A percentile compares a stretch with the other conserved stretches of the same genome.
phyloP scores from a whole-genome alignment of 1,140 invertebrate genomes.

The Phocides pigmalion region DNA sequence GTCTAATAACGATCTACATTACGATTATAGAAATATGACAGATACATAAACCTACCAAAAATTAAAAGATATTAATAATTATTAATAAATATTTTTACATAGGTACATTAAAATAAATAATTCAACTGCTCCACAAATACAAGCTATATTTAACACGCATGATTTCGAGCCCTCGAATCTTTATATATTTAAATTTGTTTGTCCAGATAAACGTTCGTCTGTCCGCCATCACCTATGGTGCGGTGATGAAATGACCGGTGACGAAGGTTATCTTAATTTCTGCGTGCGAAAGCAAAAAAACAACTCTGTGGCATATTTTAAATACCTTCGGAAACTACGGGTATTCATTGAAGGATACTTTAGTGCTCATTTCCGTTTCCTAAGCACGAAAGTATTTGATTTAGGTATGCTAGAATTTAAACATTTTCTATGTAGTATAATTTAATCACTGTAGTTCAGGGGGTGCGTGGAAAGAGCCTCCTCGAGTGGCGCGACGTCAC shows the following conservation, averaged over 20 bases:
- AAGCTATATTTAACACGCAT: conserved; percentile 2
- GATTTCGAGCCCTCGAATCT: conserved; percentile 4
- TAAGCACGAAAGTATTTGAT: too few relatives aligned
- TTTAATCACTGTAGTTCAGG: too few relatives aligned
- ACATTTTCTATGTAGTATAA: too few relatives aligned
- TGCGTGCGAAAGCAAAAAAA: conserved; percentile 17
- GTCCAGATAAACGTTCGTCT: conserved; percentile 13
- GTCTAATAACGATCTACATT: too few relatives aligned
- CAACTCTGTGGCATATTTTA: neutral
- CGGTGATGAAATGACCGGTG: conserved; percentile 7
- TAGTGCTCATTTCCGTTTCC: too few relatives aligned
- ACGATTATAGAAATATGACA: too few relatives aligned
- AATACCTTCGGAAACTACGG: neutral
- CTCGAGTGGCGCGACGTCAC: too few relatives aligned
- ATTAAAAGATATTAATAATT: neutral
- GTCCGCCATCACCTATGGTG: conserved; percentile 8
- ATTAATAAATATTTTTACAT: neutral
- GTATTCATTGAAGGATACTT: neutral
- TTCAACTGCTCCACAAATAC: neutral
- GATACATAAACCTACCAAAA: too few relatives aligned
- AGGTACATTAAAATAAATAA: too few relatives aligned
- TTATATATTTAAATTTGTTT: conserved; percentile 11
- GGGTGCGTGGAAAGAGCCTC: too few relatives aligned
- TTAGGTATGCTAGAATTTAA: too few relatives aligned
- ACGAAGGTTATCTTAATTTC: conserved; percentile 21